Base-by-base conservation (phyloP, 2,113 vertebrate species). In the Mugil cephalus region DNA sequence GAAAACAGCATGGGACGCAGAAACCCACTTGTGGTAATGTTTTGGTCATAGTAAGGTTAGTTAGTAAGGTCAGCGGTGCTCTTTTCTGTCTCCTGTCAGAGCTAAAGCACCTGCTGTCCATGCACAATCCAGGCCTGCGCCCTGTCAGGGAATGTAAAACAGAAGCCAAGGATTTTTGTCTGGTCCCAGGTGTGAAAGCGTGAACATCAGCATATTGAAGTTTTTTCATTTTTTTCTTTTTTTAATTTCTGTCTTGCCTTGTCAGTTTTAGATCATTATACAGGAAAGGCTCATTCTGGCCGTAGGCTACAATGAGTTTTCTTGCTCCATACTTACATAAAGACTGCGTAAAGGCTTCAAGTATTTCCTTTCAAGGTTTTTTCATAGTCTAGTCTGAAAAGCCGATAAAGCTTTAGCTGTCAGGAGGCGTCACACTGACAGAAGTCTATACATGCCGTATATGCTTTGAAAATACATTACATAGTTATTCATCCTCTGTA, bases 191-290 rank as follows among this genome's bases (percentile, higher is more conserved):
- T 79, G 54, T 18, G 72, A 36, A 59, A 69, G 65, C 11, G 21
- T 13, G 3, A 40, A 21, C 34, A 68, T 46, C 63, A 63, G 39
- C 35, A 58, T 70, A 58, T 63, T 4, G 8, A 35, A 35, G n/a
- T n/a, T n/a, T n/a, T n/a, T n/a, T n/a, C n/a, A n/a, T n/a, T n/a
- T 55, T 58, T 30, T 61, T 30, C 5, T 51, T 58, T 30, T 61
- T 38, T 9, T 18, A 5, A 52, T 70, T 43, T 75, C 24, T 63
- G 45, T 43, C 48, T 39, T 52, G n/a, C 61, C 48, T 50, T 42
- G 35, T 63, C 39, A 69, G 62, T 69, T 53, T 60, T 43, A 36
- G 48, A 73, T 84, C 61, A 66, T 63, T 74, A 69, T n/a, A 24
- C 73, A 50, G 52, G 47, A 38, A 39, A 8, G 47, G 34, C 21